phyloP scores from a whole-genome alignment of 37 sponge, comb jelly and placozoan species.

The Tethya wilhelma region DNA sequence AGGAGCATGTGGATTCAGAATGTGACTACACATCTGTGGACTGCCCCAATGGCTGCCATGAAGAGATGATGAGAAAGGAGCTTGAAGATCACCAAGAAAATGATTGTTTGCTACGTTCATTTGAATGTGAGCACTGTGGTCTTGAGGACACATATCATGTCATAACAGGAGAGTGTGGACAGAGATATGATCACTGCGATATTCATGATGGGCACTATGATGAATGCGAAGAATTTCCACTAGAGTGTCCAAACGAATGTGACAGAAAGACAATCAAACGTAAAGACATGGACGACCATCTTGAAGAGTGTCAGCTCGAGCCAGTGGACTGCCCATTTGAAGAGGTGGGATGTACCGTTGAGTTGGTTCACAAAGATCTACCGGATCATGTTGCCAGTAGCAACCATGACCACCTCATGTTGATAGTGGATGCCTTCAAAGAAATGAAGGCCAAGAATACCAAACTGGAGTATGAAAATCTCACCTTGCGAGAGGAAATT shows the following conservation, averaged over 20 bases:
- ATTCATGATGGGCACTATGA: neutral
- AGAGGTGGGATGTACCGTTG: neutral
- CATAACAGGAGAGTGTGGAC: slow-evolving; percentile 6
- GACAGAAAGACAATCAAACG: neutral
- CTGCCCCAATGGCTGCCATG: slow-evolving; percentile 9
- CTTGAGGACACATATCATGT: slow-evolving; percentile 1
- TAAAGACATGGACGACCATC: neutral
- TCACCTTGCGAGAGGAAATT: too few relatives aligned
- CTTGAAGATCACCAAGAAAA: neutral
- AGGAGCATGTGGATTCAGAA: slow-evolving; percentile 3
- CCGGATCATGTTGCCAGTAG: neutral
- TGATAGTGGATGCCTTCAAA: neutral
- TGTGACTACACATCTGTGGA: neutral
- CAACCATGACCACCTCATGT: neutral
- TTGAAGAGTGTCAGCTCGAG: slow-evolving; percentile 11
- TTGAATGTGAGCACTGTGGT: slow-evolving; percentile 2
- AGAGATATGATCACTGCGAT: neutral
- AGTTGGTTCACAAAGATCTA: neutral
- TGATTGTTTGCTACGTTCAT: neutral
- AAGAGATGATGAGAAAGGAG: neutral
- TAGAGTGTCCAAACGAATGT: slow-evolving; percentile 24
- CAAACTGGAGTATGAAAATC: neutral
- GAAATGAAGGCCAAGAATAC: neutral
- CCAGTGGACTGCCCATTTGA: neutral
- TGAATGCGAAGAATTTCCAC: neutral